phyloP scores from a whole-genome alignment of 2,888 invertebrate species.

The Zaprionus lineosus region DNA sequence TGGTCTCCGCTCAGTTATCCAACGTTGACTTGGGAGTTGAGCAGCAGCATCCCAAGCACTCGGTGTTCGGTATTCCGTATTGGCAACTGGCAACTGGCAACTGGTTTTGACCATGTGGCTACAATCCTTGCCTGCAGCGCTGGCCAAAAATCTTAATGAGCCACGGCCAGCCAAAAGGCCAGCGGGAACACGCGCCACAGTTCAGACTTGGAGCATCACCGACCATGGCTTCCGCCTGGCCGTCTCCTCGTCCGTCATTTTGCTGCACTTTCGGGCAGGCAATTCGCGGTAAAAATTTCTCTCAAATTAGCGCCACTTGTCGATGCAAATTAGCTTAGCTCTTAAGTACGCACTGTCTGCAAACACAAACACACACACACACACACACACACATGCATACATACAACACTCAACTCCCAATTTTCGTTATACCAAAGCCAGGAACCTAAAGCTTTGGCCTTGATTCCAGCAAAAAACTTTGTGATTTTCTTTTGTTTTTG shows the following conservation, averaged over 20 bases:
- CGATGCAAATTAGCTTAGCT: constrained; percentile 64
- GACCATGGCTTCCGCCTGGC: constrained; percentile 51
- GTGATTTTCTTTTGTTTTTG: no score
- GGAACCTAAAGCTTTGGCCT: constrained; percentile 46
- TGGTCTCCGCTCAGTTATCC: no score
- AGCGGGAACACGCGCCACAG: constrained; percentile 50
- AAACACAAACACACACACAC: no score
- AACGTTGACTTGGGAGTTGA: no score
- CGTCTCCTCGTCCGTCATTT: background rate
- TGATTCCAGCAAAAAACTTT: constrained; percentile 12
- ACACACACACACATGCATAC: no score
- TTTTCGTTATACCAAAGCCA: constrained; percentile 33
- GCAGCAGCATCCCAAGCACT: no score
- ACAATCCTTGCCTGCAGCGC: constrained; percentile 64
- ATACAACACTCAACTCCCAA: constrained; percentile 48
- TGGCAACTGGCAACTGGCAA: constrained; percentile 48
- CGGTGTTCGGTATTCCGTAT: no score
- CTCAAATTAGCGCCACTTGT: constrained; percentile 70
- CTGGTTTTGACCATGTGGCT: constrained; percentile 50
- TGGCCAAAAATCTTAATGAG: constrained; percentile 59
- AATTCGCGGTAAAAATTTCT: constrained; percentile 54
- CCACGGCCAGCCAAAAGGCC: constrained; percentile 36
- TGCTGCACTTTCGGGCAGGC: constrained; percentile 8
- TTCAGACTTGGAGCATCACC: constrained; percentile 16
- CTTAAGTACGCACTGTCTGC: constrained; percentile 54